A percentile compares a stretch with the other conserved stretches of the same genome.
Evolutionary conservation across 2,888 invertebrate species (phyloP).

Genomic region (Octonoba sinensis): DNA sequence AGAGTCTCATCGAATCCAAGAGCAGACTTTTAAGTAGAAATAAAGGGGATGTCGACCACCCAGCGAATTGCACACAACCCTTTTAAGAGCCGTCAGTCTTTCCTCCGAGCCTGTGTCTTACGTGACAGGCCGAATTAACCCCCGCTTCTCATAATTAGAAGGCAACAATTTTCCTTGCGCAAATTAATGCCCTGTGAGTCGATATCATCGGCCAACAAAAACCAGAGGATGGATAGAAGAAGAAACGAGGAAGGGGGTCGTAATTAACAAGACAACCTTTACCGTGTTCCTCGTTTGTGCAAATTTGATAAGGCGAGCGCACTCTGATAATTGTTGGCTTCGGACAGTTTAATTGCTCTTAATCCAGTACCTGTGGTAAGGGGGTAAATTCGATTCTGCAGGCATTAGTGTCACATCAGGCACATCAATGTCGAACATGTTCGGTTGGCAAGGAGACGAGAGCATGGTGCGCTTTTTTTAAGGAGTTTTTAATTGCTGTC

Average conservation of each 20-base stretch:
- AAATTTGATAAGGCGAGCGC: slow-evolving; percentile 60
- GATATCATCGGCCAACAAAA: slow-evolving; percentile 29
- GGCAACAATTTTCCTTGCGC: slow-evolving; percentile 60
- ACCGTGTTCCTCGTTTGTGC: slow-evolving; percentile 46
- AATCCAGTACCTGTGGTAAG: slow-evolving; percentile 55
- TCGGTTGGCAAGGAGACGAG: neutral
- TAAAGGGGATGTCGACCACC: slow-evolving; percentile 30
- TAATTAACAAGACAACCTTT: slow-evolving; percentile 59
- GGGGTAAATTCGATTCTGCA: slow-evolving; percentile 50
- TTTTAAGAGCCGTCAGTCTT: slow-evolving; percentile 53
- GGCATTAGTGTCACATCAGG: slow-evolving; percentile 60
- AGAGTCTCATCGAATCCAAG: too few species aligned
- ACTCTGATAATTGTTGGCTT: slow-evolving; percentile 60
- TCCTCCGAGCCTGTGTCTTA: neutral
- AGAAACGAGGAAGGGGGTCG: slow-evolving; percentile 32
- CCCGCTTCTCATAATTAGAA: slow-evolving; percentile 54
- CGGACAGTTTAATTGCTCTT: slow-evolving; percentile 64
- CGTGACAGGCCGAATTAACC: slow-evolving; percentile 60
- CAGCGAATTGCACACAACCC: slow-evolving; percentile 16
- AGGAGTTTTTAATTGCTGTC: too few species aligned
- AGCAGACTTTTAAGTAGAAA: too few species aligned
- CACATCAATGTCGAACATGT: slow-evolving; percentile 46
- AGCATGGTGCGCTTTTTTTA: too few species aligned
- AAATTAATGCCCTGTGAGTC: slow-evolving; percentile 44
- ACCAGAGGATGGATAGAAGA: slow-evolving; percentile 8